These are phyloP conservation scores for Etheostoma perlongum DNA, from an alignment of 2,797 vertebrate genomes.

Conservation along the genomic window DNA sequence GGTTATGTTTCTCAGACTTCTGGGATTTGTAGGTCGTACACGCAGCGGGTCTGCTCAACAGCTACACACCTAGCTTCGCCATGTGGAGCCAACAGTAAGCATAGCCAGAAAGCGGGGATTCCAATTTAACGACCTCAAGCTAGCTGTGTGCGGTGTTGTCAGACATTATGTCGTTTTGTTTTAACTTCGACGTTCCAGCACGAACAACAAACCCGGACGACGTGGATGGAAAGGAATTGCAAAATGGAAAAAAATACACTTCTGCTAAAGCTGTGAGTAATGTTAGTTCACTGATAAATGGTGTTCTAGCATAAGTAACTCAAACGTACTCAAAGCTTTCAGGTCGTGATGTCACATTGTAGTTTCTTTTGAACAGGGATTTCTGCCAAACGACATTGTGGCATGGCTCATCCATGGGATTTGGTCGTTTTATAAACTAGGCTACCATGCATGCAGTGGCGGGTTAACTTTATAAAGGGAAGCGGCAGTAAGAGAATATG, in stretches of 20 bases:
- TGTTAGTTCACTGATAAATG: not conserved
- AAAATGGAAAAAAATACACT: conserved; percentile 34
- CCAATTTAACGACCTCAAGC: not conserved
- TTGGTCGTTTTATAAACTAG: not conserved
- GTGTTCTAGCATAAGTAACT: not conserved
- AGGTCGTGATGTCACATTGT: not conserved
- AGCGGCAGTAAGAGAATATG: not conserved
- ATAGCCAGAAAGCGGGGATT: not conserved
- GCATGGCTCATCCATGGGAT: too few species aligned
- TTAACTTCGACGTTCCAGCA: conserved; percentile 82
- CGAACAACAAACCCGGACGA: conserved; percentile 22
- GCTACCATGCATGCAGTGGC: not conserved
- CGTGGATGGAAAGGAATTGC: conserved; percentile 20
- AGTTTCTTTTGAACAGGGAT: not conserved
- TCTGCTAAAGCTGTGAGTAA: conserved; percentile 67
- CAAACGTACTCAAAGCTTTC: not conserved
- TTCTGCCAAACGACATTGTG: too few species aligned
- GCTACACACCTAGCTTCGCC: conserved; percentile 20
- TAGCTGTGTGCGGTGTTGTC: not conserved
- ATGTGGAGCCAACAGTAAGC: conserved; percentile 34
- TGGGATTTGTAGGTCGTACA: conserved; percentile 69
- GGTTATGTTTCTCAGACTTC: not conserved
- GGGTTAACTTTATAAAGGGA: not conserved
- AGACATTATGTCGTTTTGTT: conserved; percentile 83
- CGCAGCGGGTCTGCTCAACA: not conserved